phyloP scores from a whole-genome alignment of 2,113 vertebrate species.

The Australoheros scitulus region DNA sequence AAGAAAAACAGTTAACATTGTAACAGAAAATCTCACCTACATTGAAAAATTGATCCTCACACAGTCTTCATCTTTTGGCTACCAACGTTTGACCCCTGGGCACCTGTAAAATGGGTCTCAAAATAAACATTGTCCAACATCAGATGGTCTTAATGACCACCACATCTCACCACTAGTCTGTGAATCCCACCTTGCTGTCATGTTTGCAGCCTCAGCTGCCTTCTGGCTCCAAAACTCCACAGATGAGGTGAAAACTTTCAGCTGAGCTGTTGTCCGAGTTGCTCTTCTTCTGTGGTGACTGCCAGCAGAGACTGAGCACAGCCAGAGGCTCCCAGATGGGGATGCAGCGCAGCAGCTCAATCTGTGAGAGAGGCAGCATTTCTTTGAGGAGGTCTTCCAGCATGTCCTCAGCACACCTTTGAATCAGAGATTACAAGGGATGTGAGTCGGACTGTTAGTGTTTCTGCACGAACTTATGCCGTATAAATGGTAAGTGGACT shows the following conservation, averaged over 20 bases:
- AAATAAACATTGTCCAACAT: background rate
- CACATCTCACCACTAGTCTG: too few relatives aligned
- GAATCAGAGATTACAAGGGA: conserved; percentile 88
- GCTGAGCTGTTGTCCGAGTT: background rate
- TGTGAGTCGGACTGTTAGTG: conserved; percentile 78
- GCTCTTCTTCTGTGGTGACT: conserved; percentile 2
- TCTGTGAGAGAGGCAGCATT: conserved; percentile 89
- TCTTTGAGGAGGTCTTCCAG: conserved; percentile 97
- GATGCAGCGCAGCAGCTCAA: conserved; percentile 84
- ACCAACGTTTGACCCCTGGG: background rate
- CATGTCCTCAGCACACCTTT: conserved; percentile 91
- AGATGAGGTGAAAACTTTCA: too few relatives aligned
- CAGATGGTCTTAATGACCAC: background rate
- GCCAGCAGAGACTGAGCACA: conserved; percentile 73
- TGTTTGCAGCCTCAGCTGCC: too few relatives aligned
- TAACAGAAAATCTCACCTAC: background rate
- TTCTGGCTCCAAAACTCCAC: too few relatives aligned
- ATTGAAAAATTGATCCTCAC: too few relatives aligned
- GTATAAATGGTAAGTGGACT: background rate
- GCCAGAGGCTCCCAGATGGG: too few relatives aligned
- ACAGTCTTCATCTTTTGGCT: conserved; percentile 64
- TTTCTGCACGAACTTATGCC: background rate
- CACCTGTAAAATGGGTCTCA: background rate
- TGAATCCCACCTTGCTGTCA: too few relatives aligned
- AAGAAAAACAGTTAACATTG: background rate